A percentile compares a stretch with the other conserved stretches of the same genome.
These are phyloP conservation scores for Aelia acuminata DNA, from an alignment of 2,888 invertebrate species.

Conservation along the genomic window DNA sequence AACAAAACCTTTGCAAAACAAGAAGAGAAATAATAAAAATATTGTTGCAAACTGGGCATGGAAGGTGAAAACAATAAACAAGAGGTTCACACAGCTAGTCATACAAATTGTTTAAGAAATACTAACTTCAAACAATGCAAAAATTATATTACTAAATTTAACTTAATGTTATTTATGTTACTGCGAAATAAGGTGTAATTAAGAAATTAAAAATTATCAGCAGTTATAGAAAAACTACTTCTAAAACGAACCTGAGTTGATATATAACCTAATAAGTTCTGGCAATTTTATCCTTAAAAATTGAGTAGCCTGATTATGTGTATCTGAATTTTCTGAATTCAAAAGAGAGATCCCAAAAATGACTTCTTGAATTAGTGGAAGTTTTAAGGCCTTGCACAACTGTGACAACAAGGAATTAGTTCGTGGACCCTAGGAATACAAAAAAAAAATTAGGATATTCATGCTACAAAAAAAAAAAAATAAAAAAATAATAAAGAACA, in stretches of 20 bases:
- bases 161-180: background rate
- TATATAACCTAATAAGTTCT: constrained; percentile 87
- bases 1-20: background rate
- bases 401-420: constrained; percentile 77
- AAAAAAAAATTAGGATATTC: constrained; percentile 7
- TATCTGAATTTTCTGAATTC: constrained; percentile 84
- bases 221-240: background rate
- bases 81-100: background rate
- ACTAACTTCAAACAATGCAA: background rate
- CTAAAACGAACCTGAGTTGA: constrained; percentile 79
- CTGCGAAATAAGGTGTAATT: background rate
- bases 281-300: constrained; percentile 87
- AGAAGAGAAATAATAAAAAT: constrained; percentile 17
- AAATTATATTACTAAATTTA: no score
- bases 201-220: background rate
- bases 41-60: constrained; percentile 16
- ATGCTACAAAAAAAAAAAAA: no score
- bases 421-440: constrained; percentile 52
- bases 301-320: constrained; percentile 80
- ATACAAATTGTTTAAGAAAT: background rate
- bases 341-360: constrained; percentile 88
- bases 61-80: constrained; percentile 20
- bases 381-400: constrained; percentile 87
- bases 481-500: no score
- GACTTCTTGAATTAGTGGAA: constrained; percentile 92